Evolutionary conservation across 2,113 vertebrate species (phyloP), one percentile per base, ranked within the genome.

Genomic region (Ochotona princeps): DNA sequence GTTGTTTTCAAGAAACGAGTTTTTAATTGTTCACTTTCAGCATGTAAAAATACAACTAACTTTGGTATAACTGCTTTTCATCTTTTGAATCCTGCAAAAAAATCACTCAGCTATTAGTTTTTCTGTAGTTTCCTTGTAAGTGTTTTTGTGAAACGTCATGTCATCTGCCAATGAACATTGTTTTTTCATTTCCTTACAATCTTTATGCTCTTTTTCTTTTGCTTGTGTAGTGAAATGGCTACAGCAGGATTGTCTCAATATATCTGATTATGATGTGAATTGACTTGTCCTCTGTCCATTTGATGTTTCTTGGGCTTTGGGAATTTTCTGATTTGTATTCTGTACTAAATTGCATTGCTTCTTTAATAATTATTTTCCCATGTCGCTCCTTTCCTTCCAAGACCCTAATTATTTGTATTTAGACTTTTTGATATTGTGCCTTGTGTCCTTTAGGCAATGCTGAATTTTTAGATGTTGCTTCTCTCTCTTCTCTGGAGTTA

Each of bases 1-100:
- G 69, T 13, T 87, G 3, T 69, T 83, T 94, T 91, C 92, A 17
- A 87, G 72, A 78, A 75, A 84, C 92, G 20, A 61, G 90, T 94
- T 87, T 90, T 20, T 11, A 75, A 5, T 80, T 89, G 4, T 89
- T 60, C 67, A 5, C 21, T 87, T 10, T n/a, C 83, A 81, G 2
- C 83, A 8, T 44, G 10, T 81, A 38, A 35, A 78, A 66, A 65
- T 73, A 57, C 10, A 95, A 26, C 72, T 83, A 57, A 66, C 21
- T 61, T 84, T 65, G 35, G 17, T 30, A 21, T 78, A 76, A 84
- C 90, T 60, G 54, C 32, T 11, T 80, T 75, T 70, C 25, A 67
- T 74, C 35, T 79, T 79, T 66, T 86, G 26, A 73, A 35, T 0
- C 44, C 66, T 72, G 8, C 15, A 20, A 93, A 73, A 20, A 93